These are phyloP conservation scores for Drosophila austrosaltans DNA, from an alignment of 2,888 invertebrate species.

Conservation along the genomic window DNA sequence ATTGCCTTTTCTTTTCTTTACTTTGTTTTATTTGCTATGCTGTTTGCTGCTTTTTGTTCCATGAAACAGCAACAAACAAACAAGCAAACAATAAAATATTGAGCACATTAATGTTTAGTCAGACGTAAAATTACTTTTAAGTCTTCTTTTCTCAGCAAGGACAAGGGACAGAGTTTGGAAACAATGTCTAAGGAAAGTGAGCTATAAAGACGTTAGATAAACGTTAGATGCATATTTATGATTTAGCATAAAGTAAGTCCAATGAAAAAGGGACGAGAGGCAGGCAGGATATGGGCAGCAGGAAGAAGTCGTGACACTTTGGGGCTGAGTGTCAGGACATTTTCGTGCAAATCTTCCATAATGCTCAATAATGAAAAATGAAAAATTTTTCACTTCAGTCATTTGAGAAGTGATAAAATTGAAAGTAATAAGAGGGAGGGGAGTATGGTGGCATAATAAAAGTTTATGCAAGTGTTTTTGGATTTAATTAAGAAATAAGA, in stretches of 20 bases:
- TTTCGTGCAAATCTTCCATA: conserved; percentile 71
- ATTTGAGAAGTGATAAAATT: no score
- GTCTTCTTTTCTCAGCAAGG: conserved; percentile 60
- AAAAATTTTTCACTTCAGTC: conserved; percentile 62
- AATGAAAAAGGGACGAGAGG: conserved; percentile 14
- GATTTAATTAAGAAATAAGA: conserved; percentile 80
- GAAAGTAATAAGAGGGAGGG: background rate
- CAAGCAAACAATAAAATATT: conserved; percentile 84
- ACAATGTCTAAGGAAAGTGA: conserved; percentile 67
- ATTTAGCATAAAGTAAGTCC: conserved; percentile 65
- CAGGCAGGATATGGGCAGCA: background rate
- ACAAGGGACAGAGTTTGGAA: conserved; percentile 48
- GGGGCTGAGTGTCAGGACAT: conserved; percentile 50
- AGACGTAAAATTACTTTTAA: conserved; percentile 84
- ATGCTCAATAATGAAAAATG: conserved; percentile 81
- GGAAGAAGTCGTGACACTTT: conserved; percentile 39
- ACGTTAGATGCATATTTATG: conserved; percentile 79
- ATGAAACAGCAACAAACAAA: conserved; percentile 58
- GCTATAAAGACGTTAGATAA: conserved; percentile 77
- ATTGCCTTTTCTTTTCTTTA: conserved; percentile 6
- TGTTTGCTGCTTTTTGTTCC: conserved; percentile 46
- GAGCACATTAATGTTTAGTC: conserved; percentile 84
- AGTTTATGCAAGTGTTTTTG: conserved; percentile 78
- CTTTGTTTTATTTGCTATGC: conserved; percentile 41
- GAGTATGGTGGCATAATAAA: conserved; percentile 66